Conservation (phyloP, 2,113 vertebrate species). For the Sterna hirundo region DNA sequence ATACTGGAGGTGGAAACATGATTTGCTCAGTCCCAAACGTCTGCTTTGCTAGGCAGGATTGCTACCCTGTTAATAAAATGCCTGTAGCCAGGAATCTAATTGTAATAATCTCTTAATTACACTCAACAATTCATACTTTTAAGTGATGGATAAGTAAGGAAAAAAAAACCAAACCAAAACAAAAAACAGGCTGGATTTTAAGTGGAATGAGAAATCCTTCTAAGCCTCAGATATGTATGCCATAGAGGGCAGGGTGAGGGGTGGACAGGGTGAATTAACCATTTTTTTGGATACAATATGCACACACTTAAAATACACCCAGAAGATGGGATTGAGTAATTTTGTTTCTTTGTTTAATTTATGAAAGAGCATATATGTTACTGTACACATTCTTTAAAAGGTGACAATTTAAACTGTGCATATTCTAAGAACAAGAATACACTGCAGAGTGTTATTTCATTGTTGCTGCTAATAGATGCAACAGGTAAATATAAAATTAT, state of each 20-base stretch:
- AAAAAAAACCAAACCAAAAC: neutral
- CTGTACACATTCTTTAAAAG: neutral
- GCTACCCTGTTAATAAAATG: neutral
- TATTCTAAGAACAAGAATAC: neutral
- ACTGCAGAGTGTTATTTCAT: neutral
- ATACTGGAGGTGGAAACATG: neutral
- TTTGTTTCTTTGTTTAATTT: neutral
- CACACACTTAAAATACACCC: neutral
- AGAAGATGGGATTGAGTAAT: neutral
- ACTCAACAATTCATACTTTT: neutral
- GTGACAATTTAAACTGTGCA: neutral
- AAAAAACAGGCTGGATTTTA: neutral
- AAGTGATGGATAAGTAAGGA: neutral
- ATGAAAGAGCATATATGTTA: neutral
- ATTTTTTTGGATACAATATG: neutral
- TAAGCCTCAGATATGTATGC: neutral
- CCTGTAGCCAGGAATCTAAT: neutral
- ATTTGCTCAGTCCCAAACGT: neutral
- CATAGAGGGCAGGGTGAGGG: fast-evolving
- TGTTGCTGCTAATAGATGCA: neutral
- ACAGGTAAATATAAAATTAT: neutral
- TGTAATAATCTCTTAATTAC: neutral
- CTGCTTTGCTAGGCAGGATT: neutral
- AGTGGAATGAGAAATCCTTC: neutral
- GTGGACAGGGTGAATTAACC: neutral